Conservation (phyloP, 30 jellyfish, hydroid and myxozoan genomes). For the Haliclystus octoradiatus region DNA sequence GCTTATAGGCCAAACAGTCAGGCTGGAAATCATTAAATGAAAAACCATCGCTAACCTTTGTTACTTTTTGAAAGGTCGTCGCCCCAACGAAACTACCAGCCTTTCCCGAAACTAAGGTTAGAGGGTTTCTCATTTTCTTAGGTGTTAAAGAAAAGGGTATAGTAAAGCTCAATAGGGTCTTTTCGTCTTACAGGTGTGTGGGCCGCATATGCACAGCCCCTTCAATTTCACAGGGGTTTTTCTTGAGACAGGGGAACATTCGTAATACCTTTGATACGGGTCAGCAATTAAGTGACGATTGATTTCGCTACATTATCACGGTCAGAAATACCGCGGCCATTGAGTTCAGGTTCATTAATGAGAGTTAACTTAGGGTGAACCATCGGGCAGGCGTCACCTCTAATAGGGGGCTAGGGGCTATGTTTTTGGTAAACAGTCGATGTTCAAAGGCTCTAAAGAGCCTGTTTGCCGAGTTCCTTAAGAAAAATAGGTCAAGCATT, state of each 20-base stretch:
- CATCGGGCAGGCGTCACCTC: conserved; percentile 47
- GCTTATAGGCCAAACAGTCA: conserved; percentile 4
- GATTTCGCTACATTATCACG: too few relatives aligned
- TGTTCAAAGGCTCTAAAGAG: background rate
- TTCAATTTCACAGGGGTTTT: too few relatives aligned
- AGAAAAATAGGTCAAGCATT: background rate
- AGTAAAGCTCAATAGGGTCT: conserved; percentile 11
- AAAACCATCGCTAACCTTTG: conserved; percentile 11
- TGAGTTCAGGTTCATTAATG: too few relatives aligned
- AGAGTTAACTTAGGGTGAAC: background rate
- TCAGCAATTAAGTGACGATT: too few relatives aligned
- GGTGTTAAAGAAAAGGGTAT: background rate
- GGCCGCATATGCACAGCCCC: too few relatives aligned
- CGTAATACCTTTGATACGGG: too few relatives aligned
- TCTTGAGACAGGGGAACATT: too few relatives aligned
- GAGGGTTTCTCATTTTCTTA: too few relatives aligned
- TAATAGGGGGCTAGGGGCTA: conserved; percentile 22
- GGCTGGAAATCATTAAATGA: background rate
- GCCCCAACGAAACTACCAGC: conserved; percentile 33
- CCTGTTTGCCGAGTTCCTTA: conserved; percentile 57
- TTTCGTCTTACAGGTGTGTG: conserved; percentile 11
- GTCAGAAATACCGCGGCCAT: too few relatives aligned
- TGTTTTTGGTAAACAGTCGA: conserved; percentile 54
- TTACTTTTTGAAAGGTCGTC: conserved; percentile 14
- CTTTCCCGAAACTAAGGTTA: background rate